Evolutionary conservation across 2,888 invertebrate species (phyloP).

Genomic region (Rotaria macrura): DNA sequence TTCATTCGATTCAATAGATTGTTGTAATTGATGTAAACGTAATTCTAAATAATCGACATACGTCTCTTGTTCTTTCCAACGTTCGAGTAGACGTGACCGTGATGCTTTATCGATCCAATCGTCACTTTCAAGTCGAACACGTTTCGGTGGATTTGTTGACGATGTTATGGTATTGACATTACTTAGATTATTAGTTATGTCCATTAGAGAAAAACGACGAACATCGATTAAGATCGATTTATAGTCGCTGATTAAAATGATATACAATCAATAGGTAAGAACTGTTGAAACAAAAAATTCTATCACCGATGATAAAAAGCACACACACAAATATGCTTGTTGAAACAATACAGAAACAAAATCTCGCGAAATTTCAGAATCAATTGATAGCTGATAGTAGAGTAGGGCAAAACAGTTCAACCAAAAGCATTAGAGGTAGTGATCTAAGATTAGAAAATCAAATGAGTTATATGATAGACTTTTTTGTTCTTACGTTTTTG

Average conservation of each 20-base stretch:
- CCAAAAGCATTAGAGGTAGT: background rate
- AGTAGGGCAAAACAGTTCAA: background rate
- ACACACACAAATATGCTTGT: background rate
- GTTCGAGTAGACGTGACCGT: background rate
- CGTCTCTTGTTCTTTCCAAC: constrained; percentile 18
- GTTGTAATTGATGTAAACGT: background rate
- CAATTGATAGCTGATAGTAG: background rate
- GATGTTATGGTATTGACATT: background rate
- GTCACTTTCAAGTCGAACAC: background rate
- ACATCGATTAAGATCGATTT: background rate
- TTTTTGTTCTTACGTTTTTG: background rate
- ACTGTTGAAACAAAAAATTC: background rate
- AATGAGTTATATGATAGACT: background rate
- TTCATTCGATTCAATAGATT: background rate
- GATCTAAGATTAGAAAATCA: background rate
- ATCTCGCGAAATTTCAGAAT: background rate
- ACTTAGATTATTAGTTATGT: constrained; percentile 1
- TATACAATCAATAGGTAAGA: background rate
- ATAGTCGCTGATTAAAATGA: background rate
- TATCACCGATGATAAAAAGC: background rate
- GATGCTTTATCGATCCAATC: background rate
- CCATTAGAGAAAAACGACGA: background rate
- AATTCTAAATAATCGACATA: constrained; percentile 11
- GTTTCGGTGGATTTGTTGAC: background rate
- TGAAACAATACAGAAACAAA: background rate